These are phyloP conservation scores for Bucco capensis DNA, from an alignment of 2,113 vertebrate genomes.

Conservation along the genomic window DNA sequence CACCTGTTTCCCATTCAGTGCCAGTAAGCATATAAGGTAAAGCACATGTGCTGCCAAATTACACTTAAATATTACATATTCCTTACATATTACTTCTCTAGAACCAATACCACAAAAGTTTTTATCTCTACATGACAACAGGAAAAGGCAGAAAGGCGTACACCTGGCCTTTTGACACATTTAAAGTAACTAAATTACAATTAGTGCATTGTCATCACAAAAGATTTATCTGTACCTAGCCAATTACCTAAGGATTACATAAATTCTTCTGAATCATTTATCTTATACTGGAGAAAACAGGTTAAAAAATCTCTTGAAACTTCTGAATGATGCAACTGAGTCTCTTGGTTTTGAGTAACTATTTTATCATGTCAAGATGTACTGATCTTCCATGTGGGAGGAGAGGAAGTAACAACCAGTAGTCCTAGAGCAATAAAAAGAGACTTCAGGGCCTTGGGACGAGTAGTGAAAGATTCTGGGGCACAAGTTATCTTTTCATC, in stretches of 20 bases:
- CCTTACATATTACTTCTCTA: neutral
- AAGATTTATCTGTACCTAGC: neutral
- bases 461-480: too few relatives aligned
- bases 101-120: neutral
- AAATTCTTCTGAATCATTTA: neutral
- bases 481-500: too few relatives aligned
- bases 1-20: neutral
- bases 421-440: too few relatives aligned
- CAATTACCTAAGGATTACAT: neutral
- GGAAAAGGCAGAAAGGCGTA: neutral
- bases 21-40: neutral
- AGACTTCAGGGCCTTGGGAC: too few relatives aligned
- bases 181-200: neutral
- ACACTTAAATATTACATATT: neutral
- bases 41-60: neutral
- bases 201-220: neutral
- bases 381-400: too few relatives aligned
- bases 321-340: neutral
- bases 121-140: accelerated
- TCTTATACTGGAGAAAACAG: neutral
- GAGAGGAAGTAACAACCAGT: too few relatives aligned
- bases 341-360: neutral
- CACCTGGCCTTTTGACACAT: neutral
- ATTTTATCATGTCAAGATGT: neutral
- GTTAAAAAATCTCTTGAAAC: neutral